Evolutionary conservation across 2,797 vertebrate genomes (phyloP).

Genomic region (Cirrhinus mrigala): DNA sequence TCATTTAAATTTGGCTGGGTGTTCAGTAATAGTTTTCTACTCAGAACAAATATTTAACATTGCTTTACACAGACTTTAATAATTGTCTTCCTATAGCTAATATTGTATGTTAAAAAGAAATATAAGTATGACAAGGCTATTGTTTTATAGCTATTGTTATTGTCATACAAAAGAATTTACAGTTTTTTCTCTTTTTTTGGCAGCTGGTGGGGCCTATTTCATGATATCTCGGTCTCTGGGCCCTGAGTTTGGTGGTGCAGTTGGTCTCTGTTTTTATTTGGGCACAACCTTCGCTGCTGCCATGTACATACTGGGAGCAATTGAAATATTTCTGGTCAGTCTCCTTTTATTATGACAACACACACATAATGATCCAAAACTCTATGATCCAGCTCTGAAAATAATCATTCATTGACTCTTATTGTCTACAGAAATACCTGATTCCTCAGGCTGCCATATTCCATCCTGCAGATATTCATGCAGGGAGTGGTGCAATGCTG

Average conservation of each 20-base stretch:
- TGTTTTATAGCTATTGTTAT: neutral
- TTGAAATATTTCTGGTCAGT: slow-evolving; percentile 94
- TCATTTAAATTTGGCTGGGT: too few species aligned
- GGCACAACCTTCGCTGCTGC: slow-evolving; percentile 97
- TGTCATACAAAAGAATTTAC: neutral
- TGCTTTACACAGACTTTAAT: too few species aligned
- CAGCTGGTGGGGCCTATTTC: slow-evolving; percentile 98
- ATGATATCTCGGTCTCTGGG: slow-evolving; percentile 99
- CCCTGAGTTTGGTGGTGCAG: slow-evolving; percentile 97
- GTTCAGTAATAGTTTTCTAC: too few species aligned
- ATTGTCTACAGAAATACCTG: slow-evolving; percentile 89
- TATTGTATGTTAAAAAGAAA: neutral
- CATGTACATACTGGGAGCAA: slow-evolving; percentile 98
- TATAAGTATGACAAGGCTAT: neutral
- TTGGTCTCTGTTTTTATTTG: slow-evolving; percentile 97
- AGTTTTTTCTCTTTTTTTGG: neutral
- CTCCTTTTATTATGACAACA: neutral
- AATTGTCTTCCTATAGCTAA: too few species aligned
- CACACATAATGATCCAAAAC: neutral
- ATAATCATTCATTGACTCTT: slow-evolving; percentile 12
- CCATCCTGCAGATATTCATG: slow-evolving; percentile 80
- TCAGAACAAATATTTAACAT: too few species aligned
- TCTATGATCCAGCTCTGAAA: neutral
- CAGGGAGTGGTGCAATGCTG: slow-evolving; percentile 86
- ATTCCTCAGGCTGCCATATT: slow-evolving; percentile 94